Percentiles rank a stretch among this genome's conserved stretches.
These are phyloP conservation scores for Periophthalmus modestus DNA, from an alignment of 2,113 vertebrate genomes.

Conservation along the genomic window DNA sequence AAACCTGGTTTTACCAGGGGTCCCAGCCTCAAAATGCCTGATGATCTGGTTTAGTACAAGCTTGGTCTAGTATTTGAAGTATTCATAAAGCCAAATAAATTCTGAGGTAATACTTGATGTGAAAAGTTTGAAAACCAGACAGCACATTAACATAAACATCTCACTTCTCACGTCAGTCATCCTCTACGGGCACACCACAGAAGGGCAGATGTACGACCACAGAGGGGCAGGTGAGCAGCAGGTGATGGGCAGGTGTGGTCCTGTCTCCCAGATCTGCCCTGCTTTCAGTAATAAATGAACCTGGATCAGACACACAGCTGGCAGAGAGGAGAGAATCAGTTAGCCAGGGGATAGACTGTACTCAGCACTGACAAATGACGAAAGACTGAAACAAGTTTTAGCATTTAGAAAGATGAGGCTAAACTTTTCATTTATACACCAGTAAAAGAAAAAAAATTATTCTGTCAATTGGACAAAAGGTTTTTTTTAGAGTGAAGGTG, in stretches of 20 bases:
- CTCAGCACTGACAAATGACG: not conserved
- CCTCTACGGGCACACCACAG: no score
- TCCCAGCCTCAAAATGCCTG: no score
- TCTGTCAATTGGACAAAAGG: no score
- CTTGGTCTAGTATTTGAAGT: not conserved
- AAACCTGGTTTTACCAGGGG: no score
- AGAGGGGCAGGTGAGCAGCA: constrained; percentile 44
- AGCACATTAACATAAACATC: constrained; percentile 6
- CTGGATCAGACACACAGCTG: constrained; percentile 51
- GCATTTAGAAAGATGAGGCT: not conserved
- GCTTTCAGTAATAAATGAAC: constrained; percentile 69
- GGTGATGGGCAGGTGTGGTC: constrained; percentile 4
- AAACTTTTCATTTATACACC: not conserved
- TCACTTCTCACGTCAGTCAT: constrained; percentile 19
- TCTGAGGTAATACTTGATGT: not conserved
- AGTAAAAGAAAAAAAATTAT: no score
- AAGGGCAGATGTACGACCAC: constrained; percentile 58
- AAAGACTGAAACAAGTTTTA: not conserved
- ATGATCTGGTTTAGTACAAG: not conserved
- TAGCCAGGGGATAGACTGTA: constrained; percentile 25
- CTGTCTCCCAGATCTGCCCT: constrained; percentile 38
- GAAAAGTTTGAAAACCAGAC: constrained; percentile 1
- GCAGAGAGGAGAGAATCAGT: constrained; percentile 43
- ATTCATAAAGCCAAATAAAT: not conserved
- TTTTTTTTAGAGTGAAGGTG: no score